Percentiles rank a stretch among this genome's conserved stretches.
phyloP scores from a whole-genome alignment of 2,113 vertebrate genomes.

The Aegotheles bennettii region DNA sequence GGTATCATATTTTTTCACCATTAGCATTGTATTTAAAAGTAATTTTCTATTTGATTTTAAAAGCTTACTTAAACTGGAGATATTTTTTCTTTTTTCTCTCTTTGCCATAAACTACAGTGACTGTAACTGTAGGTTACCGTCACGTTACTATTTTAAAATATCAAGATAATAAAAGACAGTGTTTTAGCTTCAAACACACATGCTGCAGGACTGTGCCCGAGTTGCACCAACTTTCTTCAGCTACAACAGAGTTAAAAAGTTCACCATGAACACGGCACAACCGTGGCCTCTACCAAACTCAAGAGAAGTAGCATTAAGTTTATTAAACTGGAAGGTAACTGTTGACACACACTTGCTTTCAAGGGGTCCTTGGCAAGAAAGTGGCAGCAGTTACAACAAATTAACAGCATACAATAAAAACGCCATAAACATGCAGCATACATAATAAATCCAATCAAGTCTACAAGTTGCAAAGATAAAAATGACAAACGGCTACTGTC shows the following conservation, averaged over 20 bases:
- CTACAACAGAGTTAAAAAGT: neutral
- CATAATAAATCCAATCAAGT: conserved; percentile 78
- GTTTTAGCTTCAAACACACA: neutral
- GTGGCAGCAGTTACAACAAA: conserved; percentile 76
- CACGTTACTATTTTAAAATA: neutral
- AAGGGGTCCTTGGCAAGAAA: conserved; percentile 71
- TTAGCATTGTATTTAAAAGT: neutral
- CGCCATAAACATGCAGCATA: conserved; percentile 76
- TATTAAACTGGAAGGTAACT: conserved; percentile 67
- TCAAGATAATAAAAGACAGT: neutral
- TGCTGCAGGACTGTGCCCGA: neutral
- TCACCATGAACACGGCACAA: neutral
- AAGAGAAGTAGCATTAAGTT: conserved; percentile 52
- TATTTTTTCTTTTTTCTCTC: neutral
- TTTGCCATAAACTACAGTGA: neutral
- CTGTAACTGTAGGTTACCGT: accelerated
- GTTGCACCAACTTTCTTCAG: neutral
- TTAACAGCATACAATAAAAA: conserved; percentile 80
- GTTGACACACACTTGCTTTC: conserved; percentile 70
- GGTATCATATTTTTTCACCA: neutral
- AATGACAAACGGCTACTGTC: conserved; percentile 73
- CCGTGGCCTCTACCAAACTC: neutral
- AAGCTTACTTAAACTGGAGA: neutral
- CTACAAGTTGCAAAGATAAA: conserved; percentile 74
- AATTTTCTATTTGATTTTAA: neutral